Evolutionary conservation across 2,113 vertebrate genomes (phyloP).

Genomic region (Rhineura floridana): DNA sequence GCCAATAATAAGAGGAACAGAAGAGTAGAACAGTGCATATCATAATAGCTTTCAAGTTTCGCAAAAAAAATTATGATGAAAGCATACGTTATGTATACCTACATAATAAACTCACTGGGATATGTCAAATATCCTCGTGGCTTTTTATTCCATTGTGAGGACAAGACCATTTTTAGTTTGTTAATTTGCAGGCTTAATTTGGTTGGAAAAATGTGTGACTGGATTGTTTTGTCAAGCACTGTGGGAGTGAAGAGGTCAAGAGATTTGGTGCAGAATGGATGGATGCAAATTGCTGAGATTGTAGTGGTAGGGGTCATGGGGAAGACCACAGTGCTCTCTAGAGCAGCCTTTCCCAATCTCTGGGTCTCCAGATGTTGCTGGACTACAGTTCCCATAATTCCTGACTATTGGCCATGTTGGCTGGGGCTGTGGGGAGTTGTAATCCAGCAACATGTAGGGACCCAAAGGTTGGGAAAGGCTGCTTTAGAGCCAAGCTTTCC

Average conservation of each 20-base stretch:
- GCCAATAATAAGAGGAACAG: not conserved
- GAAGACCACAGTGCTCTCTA: not conserved
- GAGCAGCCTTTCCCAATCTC: no score
- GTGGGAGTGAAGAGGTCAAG: not conserved
- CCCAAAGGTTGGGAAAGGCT: no score
- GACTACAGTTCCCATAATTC: no score
- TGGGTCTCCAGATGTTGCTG: no score
- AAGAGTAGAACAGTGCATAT: not conserved
- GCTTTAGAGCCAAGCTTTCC: no score
- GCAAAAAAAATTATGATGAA: not conserved
- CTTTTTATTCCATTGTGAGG: not conserved
- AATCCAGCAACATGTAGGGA: no score
- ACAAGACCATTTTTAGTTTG: not conserved
- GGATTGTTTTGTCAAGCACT: not conserved
- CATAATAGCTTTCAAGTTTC: not conserved
- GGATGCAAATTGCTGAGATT: not conserved
- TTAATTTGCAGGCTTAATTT: not conserved
- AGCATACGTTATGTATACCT: not conserved
- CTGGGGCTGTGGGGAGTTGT: no score
- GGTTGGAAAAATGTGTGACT: not conserved
- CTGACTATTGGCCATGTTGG: no score
- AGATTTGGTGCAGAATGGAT: not conserved
- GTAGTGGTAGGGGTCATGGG: not conserved
- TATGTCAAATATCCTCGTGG: no score
- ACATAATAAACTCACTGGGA: not conserved